These are phyloP conservation scores for Pentamera pediparva DNA, from an alignment of 53 echinoderm and acorn worm genomes.

Conservation along the genomic window DNA sequence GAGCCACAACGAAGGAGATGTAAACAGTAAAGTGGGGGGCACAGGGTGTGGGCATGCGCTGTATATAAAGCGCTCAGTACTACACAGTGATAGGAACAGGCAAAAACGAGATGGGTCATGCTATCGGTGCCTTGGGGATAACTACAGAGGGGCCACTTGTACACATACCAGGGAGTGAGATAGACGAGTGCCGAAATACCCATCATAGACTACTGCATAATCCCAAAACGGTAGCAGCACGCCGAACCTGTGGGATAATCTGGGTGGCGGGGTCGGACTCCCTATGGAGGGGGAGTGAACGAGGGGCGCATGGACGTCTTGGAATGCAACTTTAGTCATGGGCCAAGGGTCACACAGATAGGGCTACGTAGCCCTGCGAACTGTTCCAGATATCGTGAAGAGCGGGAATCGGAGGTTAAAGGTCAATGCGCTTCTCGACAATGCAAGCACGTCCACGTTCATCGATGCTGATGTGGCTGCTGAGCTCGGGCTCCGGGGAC, in stretches of 20 bases:
- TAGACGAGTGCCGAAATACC: neutral
- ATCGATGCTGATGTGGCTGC: conserved; percentile 5
- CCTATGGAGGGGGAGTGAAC: neutral
- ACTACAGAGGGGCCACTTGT: neutral
- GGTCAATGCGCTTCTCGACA: conserved; percentile 1
- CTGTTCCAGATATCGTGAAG: neutral
- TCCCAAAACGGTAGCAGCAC: neutral
- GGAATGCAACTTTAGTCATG: neutral
- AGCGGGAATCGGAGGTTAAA: neutral
- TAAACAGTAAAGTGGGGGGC: neutral
- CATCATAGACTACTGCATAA: conserved; percentile 14
- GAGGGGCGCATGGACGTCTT: neutral
- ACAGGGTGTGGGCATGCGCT: neutral
- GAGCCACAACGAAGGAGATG: neutral
- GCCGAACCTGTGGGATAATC: neutral
- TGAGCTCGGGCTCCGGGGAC: neutral
- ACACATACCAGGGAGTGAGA: neutral
- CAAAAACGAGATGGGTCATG: neutral
- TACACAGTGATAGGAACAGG: neutral
- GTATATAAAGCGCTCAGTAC: neutral
- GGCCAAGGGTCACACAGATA: neutral
- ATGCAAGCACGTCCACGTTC: neutral
- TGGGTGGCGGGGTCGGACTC: neutral
- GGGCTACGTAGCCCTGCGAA: neutral
- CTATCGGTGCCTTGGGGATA: neutral